Conservation (phyloP, 2,888 invertebrate species). For the Ectemnius cavifrons region DNA sequence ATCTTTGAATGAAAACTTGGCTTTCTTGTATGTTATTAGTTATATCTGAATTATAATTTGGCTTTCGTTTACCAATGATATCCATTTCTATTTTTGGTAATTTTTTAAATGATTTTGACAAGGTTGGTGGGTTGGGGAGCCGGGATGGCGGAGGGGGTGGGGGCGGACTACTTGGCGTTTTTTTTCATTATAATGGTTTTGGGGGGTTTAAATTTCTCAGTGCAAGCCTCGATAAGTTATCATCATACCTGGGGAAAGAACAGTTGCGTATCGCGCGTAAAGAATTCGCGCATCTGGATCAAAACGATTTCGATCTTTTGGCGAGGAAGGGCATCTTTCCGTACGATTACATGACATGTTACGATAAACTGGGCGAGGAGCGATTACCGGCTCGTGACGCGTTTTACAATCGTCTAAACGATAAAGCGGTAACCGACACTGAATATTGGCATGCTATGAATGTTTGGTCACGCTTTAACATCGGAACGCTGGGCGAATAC, state of each 20-base stretch:
- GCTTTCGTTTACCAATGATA: too few relatives aligned
- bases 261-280: not conserved
- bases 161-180: too few relatives aligned
- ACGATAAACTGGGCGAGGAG: conserved; percentile 39
- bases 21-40: too few relatives aligned
- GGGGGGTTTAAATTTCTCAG: conserved; percentile 32
- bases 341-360: conserved; percentile 65
- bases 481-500: too few relatives aligned
- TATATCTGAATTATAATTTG: too few relatives aligned
- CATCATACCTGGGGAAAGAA: conserved; percentile 18
- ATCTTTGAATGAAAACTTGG: too few relatives aligned
- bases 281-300: conserved; percentile 1
- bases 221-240: conserved; percentile 20
- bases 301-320: conserved; percentile 42
- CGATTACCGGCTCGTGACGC: conserved; percentile 39
- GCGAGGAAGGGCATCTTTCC: conserved; percentile 68
- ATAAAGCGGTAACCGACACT: not conserved
- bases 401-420: not conserved
- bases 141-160: too few relatives aligned
- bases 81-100: too few relatives aligned
- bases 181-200: too few relatives aligned
- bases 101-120: too few relatives aligned
- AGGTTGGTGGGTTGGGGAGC: too few relatives aligned
- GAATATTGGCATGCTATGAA: not conserved
- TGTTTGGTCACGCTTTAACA: too few relatives aligned